Evolutionary conservation across 2,113 vertebrate genomes (phyloP).

Genomic region (Crocuta crocuta): DNA sequence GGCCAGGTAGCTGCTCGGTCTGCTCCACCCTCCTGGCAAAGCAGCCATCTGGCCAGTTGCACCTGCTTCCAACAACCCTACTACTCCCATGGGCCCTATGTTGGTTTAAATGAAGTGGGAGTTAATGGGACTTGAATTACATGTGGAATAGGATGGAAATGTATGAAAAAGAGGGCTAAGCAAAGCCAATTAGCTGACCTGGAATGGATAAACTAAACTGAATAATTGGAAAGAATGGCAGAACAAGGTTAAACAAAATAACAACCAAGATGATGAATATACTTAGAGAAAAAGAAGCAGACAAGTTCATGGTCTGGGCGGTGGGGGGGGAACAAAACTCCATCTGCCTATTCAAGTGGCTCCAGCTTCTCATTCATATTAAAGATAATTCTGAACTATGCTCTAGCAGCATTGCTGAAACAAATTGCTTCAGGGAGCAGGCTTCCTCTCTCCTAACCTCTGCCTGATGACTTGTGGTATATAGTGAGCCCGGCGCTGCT

Average conservation of each 20-base stretch:
- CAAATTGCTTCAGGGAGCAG: constrained; percentile 78
- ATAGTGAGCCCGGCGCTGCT: constrained; percentile 7
- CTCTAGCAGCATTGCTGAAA: constrained; percentile 75
- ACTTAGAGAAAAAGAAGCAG: constrained; percentile 61
- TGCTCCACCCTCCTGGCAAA: neutral
- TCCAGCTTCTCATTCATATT: constrained; percentile 84
- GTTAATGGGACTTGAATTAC: constrained; percentile 70
- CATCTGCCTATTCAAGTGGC: constrained; percentile 81
- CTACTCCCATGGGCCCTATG: constrained; percentile 71
- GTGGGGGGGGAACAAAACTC: constrained; percentile 58
- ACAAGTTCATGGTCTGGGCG: constrained; percentile 62
- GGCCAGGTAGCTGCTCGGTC: neutral
- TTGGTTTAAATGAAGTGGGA: constrained; percentile 76
- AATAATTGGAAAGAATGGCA: constrained; percentile 60
- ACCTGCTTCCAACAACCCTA: constrained; percentile 72
- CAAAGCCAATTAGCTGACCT: constrained; percentile 19
- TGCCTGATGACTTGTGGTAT: constrained; percentile 27
- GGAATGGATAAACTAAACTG: constrained; percentile 28
- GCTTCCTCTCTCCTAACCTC: constrained; percentile 64
- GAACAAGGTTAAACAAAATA: constrained; percentile 72
- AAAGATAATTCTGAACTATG: constrained; percentile 78
- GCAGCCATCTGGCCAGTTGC: constrained; percentile 75
- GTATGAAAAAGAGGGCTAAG: constrained; percentile 49
- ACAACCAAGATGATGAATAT: constrained; percentile 68
- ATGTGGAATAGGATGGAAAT: constrained; percentile 61